These are phyloP conservation scores for Zygothrica quintamaculata DNA, from an alignment of 2,888 invertebrate genomes.

Conservation along the genomic window DNA sequence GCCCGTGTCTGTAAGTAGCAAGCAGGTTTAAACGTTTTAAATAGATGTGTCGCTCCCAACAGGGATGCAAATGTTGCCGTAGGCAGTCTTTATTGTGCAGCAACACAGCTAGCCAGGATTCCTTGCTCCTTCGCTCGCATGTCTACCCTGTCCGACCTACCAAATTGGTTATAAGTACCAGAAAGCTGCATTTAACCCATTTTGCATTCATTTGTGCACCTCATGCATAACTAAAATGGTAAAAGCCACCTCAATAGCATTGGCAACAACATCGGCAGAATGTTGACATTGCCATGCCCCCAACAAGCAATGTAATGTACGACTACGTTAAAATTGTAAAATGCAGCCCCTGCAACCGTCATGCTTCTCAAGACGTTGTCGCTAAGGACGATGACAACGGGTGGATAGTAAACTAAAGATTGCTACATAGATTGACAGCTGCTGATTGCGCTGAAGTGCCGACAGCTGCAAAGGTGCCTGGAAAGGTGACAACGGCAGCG, in stretches of 20 bases:
- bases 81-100: slow-evolving; percentile 6
- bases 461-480: slow-evolving; percentile 40
- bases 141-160: slow-evolving; percentile 21
- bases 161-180: slow-evolving; percentile 65
- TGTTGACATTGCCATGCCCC: slow-evolving; percentile 2
- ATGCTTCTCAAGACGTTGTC: slow-evolving; percentile 42
- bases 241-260: slow-evolving; percentile 21
- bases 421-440: slow-evolving; percentile 75
- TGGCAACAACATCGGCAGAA: slow-evolving; percentile 25
- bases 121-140: slow-evolving; percentile 1
- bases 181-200: slow-evolving; percentile 62
- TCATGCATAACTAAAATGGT: slow-evolving; percentile 59
- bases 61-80: slow-evolving; percentile 31
- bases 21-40: slow-evolving; percentile 58
- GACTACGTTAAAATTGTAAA: slow-evolving; percentile 45
- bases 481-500: slow-evolving; percentile 29
- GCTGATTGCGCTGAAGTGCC: slow-evolving; percentile 66
- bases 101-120: background rate
- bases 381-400: slow-evolving; percentile 39
- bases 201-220: slow-evolving; percentile 53
- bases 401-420: slow-evolving; percentile 66
- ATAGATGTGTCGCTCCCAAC: slow-evolving; percentile 36
- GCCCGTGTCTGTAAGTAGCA: slow-evolving; percentile 61
- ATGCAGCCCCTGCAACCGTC: slow-evolving; percentile 40
- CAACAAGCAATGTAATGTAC: slow-evolving; percentile 3